A percentile compares a stretch with the other conserved stretches of the same genome.
Evolutionary conservation across 1,140 invertebrate species (phyloP).

Genomic region (Meloidogyne exigua): DNA sequence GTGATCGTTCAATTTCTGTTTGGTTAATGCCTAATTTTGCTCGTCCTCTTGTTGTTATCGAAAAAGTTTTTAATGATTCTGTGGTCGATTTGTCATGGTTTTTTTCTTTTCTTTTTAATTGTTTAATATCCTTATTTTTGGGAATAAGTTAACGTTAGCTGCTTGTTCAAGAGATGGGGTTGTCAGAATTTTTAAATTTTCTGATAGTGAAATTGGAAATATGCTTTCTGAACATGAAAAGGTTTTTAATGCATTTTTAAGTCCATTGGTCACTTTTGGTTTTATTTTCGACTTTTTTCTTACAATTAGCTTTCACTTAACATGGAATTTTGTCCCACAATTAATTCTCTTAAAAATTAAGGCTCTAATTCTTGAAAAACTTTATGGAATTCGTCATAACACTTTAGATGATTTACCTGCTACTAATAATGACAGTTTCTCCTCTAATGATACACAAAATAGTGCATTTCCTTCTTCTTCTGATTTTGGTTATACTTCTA

Average conservation of each 20-base stretch:
- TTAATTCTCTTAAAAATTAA: constrained; percentile 14
- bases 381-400: not conserved
- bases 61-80: constrained; percentile 32
- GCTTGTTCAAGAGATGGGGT: constrained; percentile 27
- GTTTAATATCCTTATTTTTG: not conserved
- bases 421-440: not conserved
- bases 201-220: constrained; percentile 27
- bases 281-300: too few species aligned
- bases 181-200: constrained; percentile 21
- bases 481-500: constrained; percentile 28
- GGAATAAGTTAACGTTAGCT: constrained; percentile 25
- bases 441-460: not conserved
- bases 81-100: constrained; percentile 33
- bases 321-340: not conserved
- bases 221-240: constrained; percentile 26
- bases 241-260: constrained; percentile 4
- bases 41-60: constrained; percentile 27
- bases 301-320: too few species aligned
- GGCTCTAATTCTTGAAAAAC: constrained; percentile 7
- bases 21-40: constrained; percentile 33
- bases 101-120: not conserved
- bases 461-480: not conserved
- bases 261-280: too few species aligned
- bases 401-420: not conserved
- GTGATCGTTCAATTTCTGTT: constrained; percentile 30